A percentile compares a stretch with the other conserved stretches of the same genome.
These are phyloP conservation scores for Oscheius sp. DNA, from an alignment of 2,888 invertebrate species.

Conservation along the genomic window DNA sequence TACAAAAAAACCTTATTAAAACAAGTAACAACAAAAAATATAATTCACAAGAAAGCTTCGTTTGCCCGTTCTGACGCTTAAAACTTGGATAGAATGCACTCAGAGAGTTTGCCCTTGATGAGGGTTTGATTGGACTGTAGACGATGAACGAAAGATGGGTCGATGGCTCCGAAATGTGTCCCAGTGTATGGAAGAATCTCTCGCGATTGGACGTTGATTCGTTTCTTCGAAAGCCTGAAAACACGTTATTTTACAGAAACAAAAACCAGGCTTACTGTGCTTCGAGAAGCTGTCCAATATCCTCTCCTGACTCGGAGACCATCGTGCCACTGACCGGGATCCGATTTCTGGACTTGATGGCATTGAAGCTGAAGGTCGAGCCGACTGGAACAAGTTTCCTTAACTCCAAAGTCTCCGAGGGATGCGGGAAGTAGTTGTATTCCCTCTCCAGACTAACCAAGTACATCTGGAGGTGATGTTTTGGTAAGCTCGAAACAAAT, in stretches of 20 bases:
- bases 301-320: background rate
- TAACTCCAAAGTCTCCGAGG: slow-evolving; percentile 9
- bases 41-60: no score
- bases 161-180: background rate
- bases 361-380: background rate
- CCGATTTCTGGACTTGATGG: background rate
- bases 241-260: background rate
- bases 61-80: background rate
- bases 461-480: slow-evolving; percentile 3
- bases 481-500: background rate
- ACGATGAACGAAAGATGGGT: background rate
- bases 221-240: background rate
- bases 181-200: background rate
- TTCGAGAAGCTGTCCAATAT: background rate
- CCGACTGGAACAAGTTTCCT: slow-evolving; percentile 5
- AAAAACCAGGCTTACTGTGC: background rate
- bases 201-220: background rate
- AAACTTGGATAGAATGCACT: slow-evolving; percentile 12
- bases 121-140: slow-evolving; percentile 6
- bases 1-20: no score
- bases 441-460: slow-evolving; percentile 13
- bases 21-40: no score
- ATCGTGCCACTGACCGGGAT: background rate
- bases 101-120: slow-evolving; percentile 6
- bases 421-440: slow-evolving; percentile 25